Conservation (phyloP, 2,113 vertebrate genomes). For the Prochilodus magdalenae region DNA sequence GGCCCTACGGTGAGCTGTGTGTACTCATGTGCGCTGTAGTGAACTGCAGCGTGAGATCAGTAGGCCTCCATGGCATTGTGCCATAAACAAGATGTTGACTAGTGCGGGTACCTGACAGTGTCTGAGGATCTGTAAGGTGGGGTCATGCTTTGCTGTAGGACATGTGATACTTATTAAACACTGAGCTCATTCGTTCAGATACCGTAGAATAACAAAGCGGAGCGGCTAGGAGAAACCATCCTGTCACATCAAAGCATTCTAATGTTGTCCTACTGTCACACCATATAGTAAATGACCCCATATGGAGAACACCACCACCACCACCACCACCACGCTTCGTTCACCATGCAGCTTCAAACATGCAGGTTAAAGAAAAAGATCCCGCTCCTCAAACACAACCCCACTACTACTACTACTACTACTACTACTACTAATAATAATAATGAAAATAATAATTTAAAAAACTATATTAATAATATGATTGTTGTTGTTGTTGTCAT, state of each 20-base stretch:
- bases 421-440: too few relatives aligned
- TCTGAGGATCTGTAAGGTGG: neutral
- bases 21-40: too few relatives aligned
- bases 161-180: constrained; percentile 4
- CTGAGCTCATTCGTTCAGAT: neutral
- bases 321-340: neutral
- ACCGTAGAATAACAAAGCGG: neutral
- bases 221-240: neutral
- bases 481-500: too few relatives aligned
- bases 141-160: neutral
- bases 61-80: neutral
- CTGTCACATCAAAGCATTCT: constrained; percentile 4
- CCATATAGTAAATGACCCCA: neutral
- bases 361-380: neutral
- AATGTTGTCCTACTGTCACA: neutral
- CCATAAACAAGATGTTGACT: neutral
- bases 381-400: neutral
- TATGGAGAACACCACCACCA: neutral
- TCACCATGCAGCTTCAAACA: neutral
- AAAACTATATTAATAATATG: too few relatives aligned
- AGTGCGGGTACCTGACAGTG: neutral
- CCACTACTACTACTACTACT: too few relatives aligned
- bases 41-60: too few relatives aligned
- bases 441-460: too few relatives aligned
- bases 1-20: too few relatives aligned